Evolutionary conservation across 30 jellyfish, hydroid and myxozoan genomes (phyloP), one percentile per base, ranked within the genome.

Genomic region (Pelagia noctiluca): DNA sequence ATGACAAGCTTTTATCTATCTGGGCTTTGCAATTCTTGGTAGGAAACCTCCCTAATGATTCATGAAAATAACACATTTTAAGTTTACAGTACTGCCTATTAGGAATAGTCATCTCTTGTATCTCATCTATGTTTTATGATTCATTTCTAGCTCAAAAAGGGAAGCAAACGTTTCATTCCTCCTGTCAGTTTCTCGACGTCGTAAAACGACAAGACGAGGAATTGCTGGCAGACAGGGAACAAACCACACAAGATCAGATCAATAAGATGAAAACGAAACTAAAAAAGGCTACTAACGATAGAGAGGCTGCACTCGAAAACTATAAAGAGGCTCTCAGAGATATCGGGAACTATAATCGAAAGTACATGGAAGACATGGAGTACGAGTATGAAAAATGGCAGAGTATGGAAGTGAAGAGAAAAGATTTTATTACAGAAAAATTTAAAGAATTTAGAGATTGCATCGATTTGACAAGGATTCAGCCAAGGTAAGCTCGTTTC

Each of bases 291-390:
- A 81, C 76, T 34, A 88, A 75, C 36, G 98, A 91, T 26, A 82
- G 80, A 25, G 89, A 50, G 21, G 50, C 53, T 2, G 78, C 88
- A 5, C 35, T 71, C 31, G 95, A 87, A 50, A 65, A 66, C 46
- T 91, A 91, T 66, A 78, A 78, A 46, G 96, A 91, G 28, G 90
- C 90, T 21, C 4, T 91, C 21, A 69, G 98, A 31, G 98, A 91
- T 46, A 80, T 91, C 50, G 82, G 87, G 16, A 79, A 81, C 34
- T 91, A 91, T 49, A 85, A 91, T 37, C 89, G 75, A 26, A 91
- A 91, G 24, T 91, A 91, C 57, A 80, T 49, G 57, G 98, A 85
- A 3, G 98, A 91, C 62, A 91, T 91, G 98, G 63, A 19, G 23
- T 66, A 85, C 48, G 96, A 85, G 76, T 91, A 77, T 64, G 94